Evolutionary conservation across 2,888 invertebrate species (phyloP).

Genomic region (Philhelius pedissequus): DNA sequence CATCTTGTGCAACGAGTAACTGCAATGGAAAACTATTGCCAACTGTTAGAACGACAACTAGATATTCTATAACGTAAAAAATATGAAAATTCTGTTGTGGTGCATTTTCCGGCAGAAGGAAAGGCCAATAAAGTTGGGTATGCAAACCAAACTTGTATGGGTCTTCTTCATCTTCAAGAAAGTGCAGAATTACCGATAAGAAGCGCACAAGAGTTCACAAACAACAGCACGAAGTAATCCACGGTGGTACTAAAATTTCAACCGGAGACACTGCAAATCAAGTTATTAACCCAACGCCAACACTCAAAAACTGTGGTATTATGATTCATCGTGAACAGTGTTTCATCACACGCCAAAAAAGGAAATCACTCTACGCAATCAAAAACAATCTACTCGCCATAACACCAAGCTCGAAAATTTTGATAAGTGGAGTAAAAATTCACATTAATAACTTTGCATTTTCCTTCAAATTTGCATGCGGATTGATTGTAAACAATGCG

Average conservation of each 20-base stretch:
- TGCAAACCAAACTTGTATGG: background rate
- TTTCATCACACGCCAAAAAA: background rate
- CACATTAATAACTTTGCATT: no score
- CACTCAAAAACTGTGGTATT: background rate
- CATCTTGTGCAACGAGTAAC: no score
- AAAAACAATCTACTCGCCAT: no score
- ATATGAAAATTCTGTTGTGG: no score
- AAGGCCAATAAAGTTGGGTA: background rate
- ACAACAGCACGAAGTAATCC: background rate
- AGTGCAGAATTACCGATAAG: background rate
- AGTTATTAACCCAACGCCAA: background rate
- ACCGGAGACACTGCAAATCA: no score
- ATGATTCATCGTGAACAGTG: constrained; percentile 1
- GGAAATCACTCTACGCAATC: background rate
- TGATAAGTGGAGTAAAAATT: no score
- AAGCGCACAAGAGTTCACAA: background rate
- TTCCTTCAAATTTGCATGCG: no score
- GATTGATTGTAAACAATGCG: no score
- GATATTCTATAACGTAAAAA: no score
- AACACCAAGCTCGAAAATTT: no score
- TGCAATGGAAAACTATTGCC: no score
- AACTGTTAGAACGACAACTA: no score
- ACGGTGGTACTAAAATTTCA: background rate
- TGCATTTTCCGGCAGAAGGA: background rate
- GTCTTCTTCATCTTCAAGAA: background rate